Conservation (phyloP, 1,140 invertebrate genomes). For the Zophobas atratus region DNA sequence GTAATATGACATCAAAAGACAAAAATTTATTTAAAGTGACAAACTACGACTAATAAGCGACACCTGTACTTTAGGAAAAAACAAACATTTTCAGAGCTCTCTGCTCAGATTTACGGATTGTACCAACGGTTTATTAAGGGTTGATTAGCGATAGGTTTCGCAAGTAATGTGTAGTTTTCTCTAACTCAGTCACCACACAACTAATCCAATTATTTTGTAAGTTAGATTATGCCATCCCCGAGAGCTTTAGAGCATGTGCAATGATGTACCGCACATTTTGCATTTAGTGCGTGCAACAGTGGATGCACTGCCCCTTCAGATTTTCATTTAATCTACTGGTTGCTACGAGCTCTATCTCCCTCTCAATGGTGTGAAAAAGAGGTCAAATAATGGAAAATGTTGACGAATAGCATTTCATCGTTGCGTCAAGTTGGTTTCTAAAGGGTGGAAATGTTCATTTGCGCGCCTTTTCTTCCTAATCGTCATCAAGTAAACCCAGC, state of each 20-base stretch:
- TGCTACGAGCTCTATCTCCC: constrained; percentile 44
- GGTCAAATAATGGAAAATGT: constrained; percentile 2
- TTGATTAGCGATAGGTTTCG: background rate
- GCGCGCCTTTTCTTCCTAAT: background rate
- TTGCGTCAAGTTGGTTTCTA: too few relatives aligned
- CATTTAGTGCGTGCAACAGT: constrained; percentile 53
- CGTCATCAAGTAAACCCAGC: too few relatives aligned
- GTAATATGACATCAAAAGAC: background rate
- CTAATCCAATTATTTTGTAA: constrained; percentile 64
- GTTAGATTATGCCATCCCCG: constrained; percentile 57
- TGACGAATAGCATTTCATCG: background rate
- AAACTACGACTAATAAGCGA: background rate
- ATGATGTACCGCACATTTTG: constrained; percentile 55
- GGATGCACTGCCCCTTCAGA: constrained; percentile 55
- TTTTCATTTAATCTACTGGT: constrained; percentile 56
- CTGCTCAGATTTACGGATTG: background rate
- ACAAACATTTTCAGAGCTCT: background rate
- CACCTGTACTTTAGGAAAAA: too few relatives aligned
- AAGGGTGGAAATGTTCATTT: too few relatives aligned
- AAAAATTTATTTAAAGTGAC: background rate
- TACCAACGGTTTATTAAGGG: background rate
- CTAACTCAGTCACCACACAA: constrained; percentile 56
- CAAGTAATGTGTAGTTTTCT: constrained; percentile 42
- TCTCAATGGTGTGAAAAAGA: constrained; percentile 13
- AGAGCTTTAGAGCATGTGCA: constrained; percentile 63